Evolutionary conservation across 2,113 vertebrate genomes (phyloP).

Genomic region (Limanda limanda): DNA sequence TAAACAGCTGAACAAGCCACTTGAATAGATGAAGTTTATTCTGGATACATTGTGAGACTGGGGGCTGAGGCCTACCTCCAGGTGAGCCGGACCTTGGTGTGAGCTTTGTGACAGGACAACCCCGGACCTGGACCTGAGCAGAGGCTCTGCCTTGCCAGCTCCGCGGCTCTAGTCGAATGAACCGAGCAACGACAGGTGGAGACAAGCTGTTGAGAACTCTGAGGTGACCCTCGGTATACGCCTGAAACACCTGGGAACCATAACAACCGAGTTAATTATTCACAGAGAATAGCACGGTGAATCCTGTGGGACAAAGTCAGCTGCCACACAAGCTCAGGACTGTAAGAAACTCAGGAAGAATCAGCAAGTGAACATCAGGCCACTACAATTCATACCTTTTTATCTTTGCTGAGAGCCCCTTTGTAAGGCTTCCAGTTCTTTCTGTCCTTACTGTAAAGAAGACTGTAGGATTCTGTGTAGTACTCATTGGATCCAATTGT

Average conservation of each 20-base stretch:
- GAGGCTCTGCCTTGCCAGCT: conserved; percentile 79
- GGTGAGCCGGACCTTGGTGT: conserved; percentile 46
- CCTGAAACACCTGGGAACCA: conserved; percentile 84
- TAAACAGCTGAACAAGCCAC: background rate
- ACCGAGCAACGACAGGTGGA: conserved; percentile 83
- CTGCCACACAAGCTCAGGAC: background rate
- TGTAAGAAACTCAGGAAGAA: background rate
- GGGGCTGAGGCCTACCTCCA: conserved; percentile 8
- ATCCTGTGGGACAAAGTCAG: background rate
- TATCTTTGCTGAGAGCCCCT: conserved; percentile 77
- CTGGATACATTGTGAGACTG: background rate
- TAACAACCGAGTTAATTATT: conserved; percentile 21
- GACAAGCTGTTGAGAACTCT: conserved; percentile 85
- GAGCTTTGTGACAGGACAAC: conserved; percentile 77
- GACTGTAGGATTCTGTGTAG: conserved; percentile 80
- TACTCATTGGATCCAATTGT: conserved; percentile 80
- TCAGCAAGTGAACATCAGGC: background rate
- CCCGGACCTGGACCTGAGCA: conserved; percentile 82
- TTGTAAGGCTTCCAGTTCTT: conserved; percentile 87
- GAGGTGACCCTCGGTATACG: conserved; percentile 76
- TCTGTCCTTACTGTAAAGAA: conserved; percentile 85
- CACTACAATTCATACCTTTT: conserved; percentile 76
- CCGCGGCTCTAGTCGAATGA: conserved; percentile 81
- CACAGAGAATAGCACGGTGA: conserved; percentile 10
- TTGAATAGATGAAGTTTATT: background rate